Conservation (phyloP, 2,113 vertebrate species). For the Oceanodroma tethys region DNA sequence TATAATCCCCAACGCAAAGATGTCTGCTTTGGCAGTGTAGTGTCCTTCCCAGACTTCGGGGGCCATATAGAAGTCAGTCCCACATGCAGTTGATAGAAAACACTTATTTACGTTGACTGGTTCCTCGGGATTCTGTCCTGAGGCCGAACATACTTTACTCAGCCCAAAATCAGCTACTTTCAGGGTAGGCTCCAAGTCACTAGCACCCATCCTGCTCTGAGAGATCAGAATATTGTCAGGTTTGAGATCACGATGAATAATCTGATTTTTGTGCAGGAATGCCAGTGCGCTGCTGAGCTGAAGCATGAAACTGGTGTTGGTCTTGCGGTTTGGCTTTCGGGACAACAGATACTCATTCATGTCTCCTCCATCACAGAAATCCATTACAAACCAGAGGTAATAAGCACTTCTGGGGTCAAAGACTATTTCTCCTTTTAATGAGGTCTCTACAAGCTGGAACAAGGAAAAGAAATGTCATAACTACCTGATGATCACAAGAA, state of each 20-base stretch:
- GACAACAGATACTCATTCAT: slow-evolving; percentile 96
- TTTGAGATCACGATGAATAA: slow-evolving; percentile 95
- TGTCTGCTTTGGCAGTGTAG: slow-evolving; percentile 97
- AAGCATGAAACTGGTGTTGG: slow-evolving; percentile 98
- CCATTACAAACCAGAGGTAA: slow-evolving; percentile 98
- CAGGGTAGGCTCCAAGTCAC: slow-evolving; percentile 86
- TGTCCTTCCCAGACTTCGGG: slow-evolving; percentile 97
- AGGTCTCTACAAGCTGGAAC: slow-evolving; percentile 93
- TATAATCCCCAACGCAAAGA: slow-evolving; percentile 95
- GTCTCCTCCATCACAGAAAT: slow-evolving; percentile 97
- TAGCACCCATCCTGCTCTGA: slow-evolving; percentile 74
- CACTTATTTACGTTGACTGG: slow-evolving; percentile 93
- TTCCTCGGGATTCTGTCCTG: slow-evolving; percentile 88
- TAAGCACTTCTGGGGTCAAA: slow-evolving; percentile 93
- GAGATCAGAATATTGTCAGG: slow-evolving; percentile 97
- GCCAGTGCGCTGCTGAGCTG: slow-evolving; percentile 96
- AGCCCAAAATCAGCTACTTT: slow-evolving; percentile 96
- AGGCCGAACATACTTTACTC: slow-evolving; percentile 90
- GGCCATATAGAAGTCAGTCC: slow-evolving; percentile 98
- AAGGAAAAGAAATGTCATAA: neutral
- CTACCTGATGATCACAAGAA: neutral
- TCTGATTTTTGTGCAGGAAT: slow-evolving; percentile 96
- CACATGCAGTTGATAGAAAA: slow-evolving; percentile 94
- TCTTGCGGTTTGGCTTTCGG: slow-evolving; percentile 91
- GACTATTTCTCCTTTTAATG: slow-evolving; percentile 93